Percentiles rank a stretch among this genome's conserved stretches.
Conservation (phyloP, 2,888 invertebrate species). For the Cecidostiba fungosa region DNA sequence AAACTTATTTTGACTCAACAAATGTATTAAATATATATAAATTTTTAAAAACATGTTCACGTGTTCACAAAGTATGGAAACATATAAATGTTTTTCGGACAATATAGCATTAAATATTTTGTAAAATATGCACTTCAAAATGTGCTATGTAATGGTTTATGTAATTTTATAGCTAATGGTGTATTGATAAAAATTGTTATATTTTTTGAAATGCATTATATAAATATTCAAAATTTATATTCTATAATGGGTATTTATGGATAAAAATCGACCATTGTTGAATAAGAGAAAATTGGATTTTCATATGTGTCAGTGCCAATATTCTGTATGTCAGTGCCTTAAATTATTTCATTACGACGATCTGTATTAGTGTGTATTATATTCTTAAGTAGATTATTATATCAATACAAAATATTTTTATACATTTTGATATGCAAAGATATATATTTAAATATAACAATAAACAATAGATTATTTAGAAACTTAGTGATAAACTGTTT, state of each 20-base stretch:
- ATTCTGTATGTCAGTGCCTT: constrained; percentile 19
- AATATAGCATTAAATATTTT: constrained; percentile 1
- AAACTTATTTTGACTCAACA: not conserved
- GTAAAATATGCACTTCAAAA: not conserved
- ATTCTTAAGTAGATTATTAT: constrained; percentile 40
- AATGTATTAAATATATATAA: not conserved
- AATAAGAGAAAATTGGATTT: constrained; percentile 24
- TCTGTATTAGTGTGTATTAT: constrained; percentile 37
- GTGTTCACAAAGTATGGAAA: not conserved
- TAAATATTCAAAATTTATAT: not conserved
- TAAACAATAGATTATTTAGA: constrained; percentile 18
- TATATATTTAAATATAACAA: constrained; percentile 15
- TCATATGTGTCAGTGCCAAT: constrained; percentile 26
- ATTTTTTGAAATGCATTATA: not conserved
- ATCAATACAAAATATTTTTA: constrained; percentile 44
- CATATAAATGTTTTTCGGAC: not conserved
- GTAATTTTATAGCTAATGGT: not conserved
- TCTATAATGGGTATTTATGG: not conserved
- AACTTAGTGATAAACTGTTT: not conserved
- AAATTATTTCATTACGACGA: constrained; percentile 14
- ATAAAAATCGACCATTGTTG: not conserved
- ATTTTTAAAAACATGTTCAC: not conserved
- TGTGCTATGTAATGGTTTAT: not conserved
- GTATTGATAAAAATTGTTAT: not conserved
- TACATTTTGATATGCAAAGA: constrained; percentile 52